These are phyloP conservation scores for Bradynema listronoti DNA, from an alignment of 1,140 invertebrate genomes.

Conservation along the genomic window DNA sequence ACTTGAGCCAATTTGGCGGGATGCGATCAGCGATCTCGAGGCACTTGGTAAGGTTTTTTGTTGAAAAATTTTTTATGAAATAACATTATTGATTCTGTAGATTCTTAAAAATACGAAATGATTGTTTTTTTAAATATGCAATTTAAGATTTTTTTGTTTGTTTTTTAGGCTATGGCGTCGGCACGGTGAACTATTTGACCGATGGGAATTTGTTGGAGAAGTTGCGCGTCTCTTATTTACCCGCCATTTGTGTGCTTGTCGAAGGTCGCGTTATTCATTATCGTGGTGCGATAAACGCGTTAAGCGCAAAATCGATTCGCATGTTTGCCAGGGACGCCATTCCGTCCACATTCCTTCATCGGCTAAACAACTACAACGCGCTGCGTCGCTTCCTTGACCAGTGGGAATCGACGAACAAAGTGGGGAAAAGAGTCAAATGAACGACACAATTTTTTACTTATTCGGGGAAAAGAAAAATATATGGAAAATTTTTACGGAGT, in stretches of 20 bases:
- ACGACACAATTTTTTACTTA: not conserved
- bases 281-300: constrained; percentile 16
- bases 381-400: constrained; percentile 46
- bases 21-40: constrained; percentile 47
- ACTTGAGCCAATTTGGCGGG: constrained; percentile 45
- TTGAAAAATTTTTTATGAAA: constrained; percentile 11
- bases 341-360: constrained; percentile 39
- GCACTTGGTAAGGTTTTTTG: constrained; percentile 39
- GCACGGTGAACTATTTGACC: constrained; percentile 44
- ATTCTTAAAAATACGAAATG: not conserved
- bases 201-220: constrained; percentile 52
- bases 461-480: too few species aligned
- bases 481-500: too few species aligned
- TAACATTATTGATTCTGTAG: not conserved
- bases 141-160: constrained; percentile 11
- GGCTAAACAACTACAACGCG: constrained; percentile 29
- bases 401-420: constrained; percentile 49
- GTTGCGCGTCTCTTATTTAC: constrained; percentile 40
- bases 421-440: too few species aligned
- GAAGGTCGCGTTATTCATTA: constrained; percentile 50
- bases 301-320: constrained; percentile 36
- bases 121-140: not conserved
- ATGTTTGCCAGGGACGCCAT: constrained; percentile 52
- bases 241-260: constrained; percentile 44
- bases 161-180: constrained; percentile 47